Evolutionary conservation across 2,888 invertebrate species (phyloP), one percentile per base, ranked within the genome.

Genomic region (Acanthosepion pharaonis): DNA sequence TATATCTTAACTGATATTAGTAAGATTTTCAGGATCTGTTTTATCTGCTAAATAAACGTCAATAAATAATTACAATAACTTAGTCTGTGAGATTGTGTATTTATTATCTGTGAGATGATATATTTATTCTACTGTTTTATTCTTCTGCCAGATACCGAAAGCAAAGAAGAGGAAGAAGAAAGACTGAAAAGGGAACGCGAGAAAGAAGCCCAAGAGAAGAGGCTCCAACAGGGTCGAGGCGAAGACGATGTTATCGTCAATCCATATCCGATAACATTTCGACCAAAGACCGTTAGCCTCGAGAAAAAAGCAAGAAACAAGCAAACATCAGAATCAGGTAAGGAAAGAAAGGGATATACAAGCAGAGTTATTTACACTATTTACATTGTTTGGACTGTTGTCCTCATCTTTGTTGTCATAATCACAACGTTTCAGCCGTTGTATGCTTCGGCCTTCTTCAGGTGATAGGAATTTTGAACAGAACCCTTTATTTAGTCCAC

Each of bases 131-230:
- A 9, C 0, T 59, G 23, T 23, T 59, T 59, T 23, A 20, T 59
- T 59, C 55, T 59, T 3, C 23, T 78, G 78, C 11, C 11, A 78
- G 78, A 78, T 33, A 15, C n/a, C 15, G 15, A 78, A n/a, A 78
- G 78, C 78, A 78, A 78, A 78, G 78, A 78, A 78, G n/a, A n/a
- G 78, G 78, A 78, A 78, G 78, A 78, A 33, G 78, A 78, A 78
- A 78, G n/a, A 15, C n/a, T 78, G 11, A 78, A 78, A 78, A n/a
- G 15, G 2, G 78, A 78, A n/a, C 78, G n/a, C 0, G n/a, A 78
- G 23, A 78, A 78, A 15, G 78, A 78, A 78, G 78, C 78, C 28
- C 78, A 78, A 28, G 8, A 28, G n/a, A 78, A 78, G 11, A 78
- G 78, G 11, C n/a, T 78, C 5, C 78, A 78, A n/a, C 78, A n/a